Base-by-base conservation (phyloP, 2,888 invertebrate genomes). In the Eubasilissa splendida region DNA sequence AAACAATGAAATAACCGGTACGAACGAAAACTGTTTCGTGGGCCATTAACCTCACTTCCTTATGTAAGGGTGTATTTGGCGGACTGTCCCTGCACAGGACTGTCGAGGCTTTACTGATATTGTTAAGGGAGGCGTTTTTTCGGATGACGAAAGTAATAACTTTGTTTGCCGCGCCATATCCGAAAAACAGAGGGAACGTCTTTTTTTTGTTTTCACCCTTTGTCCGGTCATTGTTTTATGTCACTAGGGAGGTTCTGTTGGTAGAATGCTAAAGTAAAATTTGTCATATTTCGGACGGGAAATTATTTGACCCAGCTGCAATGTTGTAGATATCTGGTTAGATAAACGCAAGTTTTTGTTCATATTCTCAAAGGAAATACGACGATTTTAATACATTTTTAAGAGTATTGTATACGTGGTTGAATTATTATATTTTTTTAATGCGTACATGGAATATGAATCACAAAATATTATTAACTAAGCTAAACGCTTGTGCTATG, bases 81-180 rank as follows among this genome's bases (percentile, higher is more conserved):
- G 50, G 54, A 63, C 33, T 14, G 42, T 33, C 31, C 53, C 56
- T 65, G 79, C 58, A 56, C n/a, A 54, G 56, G 31, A 74, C 60
- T 54, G 58, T 77, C 14, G 42, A 22, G 22, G 59, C 60, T 50
- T 50, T 50, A 70, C 52, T 22, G 63, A 59, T 63, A 78, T 78
- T 78, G 65, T 79, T 70, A 56, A 53, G 74, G 56, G 74, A 73
- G 71, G 73, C 12, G 8, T 54, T 78, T 78, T 78, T 63, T 63
- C 58, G 54, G 73, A 63, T 79, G 79, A 79, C 65, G 79, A 79
- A 79, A 63, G 65, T 56, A 74, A 74, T 65, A 74, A 74, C 79
- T 79, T 74, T 79, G 56, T 79, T 79, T 74, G 60, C 52, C 53
- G 53, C 42, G 53, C 78, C 54, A 63, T 56, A 73, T 79, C 74